Evolutionary conservation across 1,140 invertebrate genomes (phyloP).

Genomic region (Centruroides vittatus): DNA sequence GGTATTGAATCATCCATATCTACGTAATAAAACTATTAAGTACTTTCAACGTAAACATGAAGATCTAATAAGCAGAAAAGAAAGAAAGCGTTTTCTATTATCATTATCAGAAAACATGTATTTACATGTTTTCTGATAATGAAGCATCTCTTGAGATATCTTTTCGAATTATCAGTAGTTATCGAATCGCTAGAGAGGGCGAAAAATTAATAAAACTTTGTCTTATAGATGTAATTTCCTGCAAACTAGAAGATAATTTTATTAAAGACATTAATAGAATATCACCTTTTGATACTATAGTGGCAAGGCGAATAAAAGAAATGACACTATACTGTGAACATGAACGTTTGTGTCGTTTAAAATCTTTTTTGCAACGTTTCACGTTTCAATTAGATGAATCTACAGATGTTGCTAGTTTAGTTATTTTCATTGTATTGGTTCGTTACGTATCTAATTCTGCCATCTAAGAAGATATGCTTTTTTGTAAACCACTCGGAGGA

Average conservation of each 20-base stretch:
- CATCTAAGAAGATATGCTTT: no score
- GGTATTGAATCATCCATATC: background rate
- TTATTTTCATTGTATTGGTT: background rate
- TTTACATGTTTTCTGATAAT: background rate
- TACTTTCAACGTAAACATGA: background rate
- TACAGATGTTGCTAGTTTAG: background rate
- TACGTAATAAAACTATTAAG: background rate
- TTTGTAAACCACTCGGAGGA: no score
- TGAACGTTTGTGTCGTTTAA: background rate
- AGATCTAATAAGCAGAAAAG: background rate
- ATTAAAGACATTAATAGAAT: no score
- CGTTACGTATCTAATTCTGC: background rate
- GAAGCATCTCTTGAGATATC: constrained; percentile 1
- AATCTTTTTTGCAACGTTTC: background rate
- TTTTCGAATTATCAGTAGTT: constrained; percentile 2
- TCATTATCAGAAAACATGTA: no score
- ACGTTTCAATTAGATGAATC: background rate
- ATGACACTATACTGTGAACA: background rate
- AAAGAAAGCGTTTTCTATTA: background rate
- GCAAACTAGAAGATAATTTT: no score
- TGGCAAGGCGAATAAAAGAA: background rate
- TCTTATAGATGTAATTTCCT: background rate
- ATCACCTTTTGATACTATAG: no score
- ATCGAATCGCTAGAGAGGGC: background rate
- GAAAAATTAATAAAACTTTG: constrained; percentile 2